Evolutionary conservation across 2,888 invertebrate species (phyloP).

Genomic region (Acrobasis repandana): DNA sequence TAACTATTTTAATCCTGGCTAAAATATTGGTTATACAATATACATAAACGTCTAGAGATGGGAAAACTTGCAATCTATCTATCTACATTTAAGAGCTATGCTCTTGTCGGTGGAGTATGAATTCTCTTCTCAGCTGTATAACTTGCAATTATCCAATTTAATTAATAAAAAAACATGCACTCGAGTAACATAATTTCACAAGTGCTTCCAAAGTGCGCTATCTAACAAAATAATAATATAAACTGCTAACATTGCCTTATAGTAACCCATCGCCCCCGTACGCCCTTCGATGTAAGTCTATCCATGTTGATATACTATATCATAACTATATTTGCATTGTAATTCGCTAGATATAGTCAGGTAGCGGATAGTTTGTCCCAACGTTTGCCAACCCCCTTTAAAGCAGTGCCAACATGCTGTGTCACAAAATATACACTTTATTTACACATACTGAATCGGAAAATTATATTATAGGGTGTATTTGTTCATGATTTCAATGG

Average conservation of each 20-base stretch:
- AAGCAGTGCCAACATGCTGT: conserved; percentile 7
- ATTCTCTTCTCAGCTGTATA: too few relatives aligned
- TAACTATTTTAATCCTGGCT: background rate
- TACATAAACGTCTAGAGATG: too few relatives aligned
- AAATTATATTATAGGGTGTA: background rate
- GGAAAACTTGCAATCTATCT: too few relatives aligned
- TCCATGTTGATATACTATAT: conserved; percentile 2
- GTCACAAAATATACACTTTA: conserved; percentile 6
- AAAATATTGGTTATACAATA: too few relatives aligned
- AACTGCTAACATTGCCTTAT: background rate
- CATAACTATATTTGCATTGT: conserved; percentile 1
- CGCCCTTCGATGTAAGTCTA: background rate
- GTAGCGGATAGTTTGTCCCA: background rate
- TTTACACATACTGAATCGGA: background rate
- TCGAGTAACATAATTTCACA: too few relatives aligned
- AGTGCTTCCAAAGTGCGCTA: too few relatives aligned
- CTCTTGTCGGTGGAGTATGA: too few relatives aligned
- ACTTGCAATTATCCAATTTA: too few relatives aligned
- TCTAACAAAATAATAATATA: too few relatives aligned
- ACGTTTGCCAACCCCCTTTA: conserved; percentile 5
- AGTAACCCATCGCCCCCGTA: background rate
- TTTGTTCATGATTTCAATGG: background rate
- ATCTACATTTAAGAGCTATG: too few relatives aligned
- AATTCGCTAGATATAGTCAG: conserved; percentile 16
- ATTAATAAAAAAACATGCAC: too few relatives aligned